Percentiles rank a stretch among this genome's conserved stretches.
These are phyloP conservation scores for Leptinotarsa texana DNA, from an alignment of 1,140 invertebrate genomes.

Conservation along the genomic window DNA sequence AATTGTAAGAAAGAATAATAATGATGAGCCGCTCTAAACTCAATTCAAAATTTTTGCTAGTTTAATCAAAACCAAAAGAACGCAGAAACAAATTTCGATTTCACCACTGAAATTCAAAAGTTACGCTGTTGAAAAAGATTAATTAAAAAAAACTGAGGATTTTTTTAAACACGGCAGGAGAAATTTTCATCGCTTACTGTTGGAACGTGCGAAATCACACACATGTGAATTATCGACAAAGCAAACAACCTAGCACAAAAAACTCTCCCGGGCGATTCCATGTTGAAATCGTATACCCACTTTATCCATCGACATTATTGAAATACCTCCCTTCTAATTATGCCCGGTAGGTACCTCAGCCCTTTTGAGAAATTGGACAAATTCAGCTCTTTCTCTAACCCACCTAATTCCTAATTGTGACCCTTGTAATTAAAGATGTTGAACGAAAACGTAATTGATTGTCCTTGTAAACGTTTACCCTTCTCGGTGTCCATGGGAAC, in stretches of 20 bases:
- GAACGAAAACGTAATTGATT: constrained; percentile 11
- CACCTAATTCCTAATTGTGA: constrained; percentile 1
- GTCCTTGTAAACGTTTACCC: constrained; percentile 14
- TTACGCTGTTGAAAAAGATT: no score
- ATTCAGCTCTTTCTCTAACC: constrained; percentile 5
- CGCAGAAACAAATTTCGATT: no score
- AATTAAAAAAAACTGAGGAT: no score
- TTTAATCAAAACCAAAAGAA: no score
- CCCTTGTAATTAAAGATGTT: constrained; percentile 8
- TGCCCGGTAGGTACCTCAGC: background rate
- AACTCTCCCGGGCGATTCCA: background rate
- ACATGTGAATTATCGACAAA: background rate
- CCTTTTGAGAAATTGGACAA: background rate
- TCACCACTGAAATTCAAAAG: no score
- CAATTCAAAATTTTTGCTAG: no score
- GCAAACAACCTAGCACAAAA: background rate
- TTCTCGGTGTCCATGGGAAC: constrained; percentile 20
- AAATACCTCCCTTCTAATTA: background rate
- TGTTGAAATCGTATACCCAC: no score
- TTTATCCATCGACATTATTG: background rate
- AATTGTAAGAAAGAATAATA: no score
- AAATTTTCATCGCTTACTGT: no score
- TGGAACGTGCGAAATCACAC: background rate
- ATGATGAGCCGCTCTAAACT: no score
- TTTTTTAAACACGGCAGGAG: no score